Evolutionary conservation across 1,140 invertebrate genomes (phyloP), one percentile per base, ranked within the genome.

Genomic region (Trachymyrmex septentrionalis): DNA sequence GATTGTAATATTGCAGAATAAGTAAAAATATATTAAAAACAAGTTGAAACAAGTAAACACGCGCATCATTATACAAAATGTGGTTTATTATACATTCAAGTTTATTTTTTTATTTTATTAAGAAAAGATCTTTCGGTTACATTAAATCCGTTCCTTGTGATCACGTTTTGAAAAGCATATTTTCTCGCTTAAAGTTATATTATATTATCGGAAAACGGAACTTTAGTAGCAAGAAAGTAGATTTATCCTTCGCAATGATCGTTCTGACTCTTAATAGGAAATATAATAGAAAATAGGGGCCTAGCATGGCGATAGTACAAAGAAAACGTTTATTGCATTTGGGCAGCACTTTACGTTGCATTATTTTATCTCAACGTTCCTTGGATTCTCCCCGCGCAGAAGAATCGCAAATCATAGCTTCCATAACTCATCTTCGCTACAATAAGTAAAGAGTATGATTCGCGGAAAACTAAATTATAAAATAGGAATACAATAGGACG

Each of bases 291-390:
- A 82, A 82, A 73, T 82, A 61, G 67, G 59, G 55, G 53, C n/a
- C 71, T 61, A 73, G 55, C 38, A 72, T 48, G 34, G 21, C 21
- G 16, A 5, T 61, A 38, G 53, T 55, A 73, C 67, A 82, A 73
- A 82, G 80, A 30, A 38, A 82, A 73, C 67, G 67, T 73, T 73
- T 73, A 82, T 82, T 73, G 24, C 53, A 73, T 73, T 61, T 82
- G 24, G 53, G 53, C 67, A n/a, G 53, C 67, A 48, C 67, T 73
- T 75, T 61, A 34, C 38, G 24, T 84, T 61, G 27, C 34, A 84
- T 84, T 75, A 73, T 66, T 63, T 69, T 55, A 55, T 63, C 44
- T 48, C n/a, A 44, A 16, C 69, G 55, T 50, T 75, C 14, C 55
- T 61, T 61, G 80, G 24, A 73, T 63, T 75, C n/a, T 57, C 38